Conservation (phyloP, 1,140 invertebrate genomes). For the Drosophila sturtevanti region DNA sequence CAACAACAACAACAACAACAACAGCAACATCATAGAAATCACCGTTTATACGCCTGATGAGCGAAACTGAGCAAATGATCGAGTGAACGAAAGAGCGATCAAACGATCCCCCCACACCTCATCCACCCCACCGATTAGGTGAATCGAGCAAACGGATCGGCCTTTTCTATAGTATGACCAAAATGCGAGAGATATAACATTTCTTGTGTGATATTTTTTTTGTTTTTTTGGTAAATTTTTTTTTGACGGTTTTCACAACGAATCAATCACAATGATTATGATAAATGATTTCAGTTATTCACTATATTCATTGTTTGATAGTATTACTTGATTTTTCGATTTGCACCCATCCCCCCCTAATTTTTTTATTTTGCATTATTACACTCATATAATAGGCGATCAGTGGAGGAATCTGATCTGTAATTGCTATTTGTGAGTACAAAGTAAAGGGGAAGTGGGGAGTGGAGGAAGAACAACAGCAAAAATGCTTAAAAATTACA, state of each 20-base stretch:
- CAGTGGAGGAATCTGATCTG: slow-evolving; percentile 55
- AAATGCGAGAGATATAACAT: slow-evolving; percentile 43
- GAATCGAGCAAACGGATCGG: slow-evolving; percentile 30
- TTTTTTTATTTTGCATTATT: slow-evolving; percentile 64
- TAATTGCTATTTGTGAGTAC: slow-evolving; percentile 52
- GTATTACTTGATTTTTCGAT: slow-evolving; percentile 33
- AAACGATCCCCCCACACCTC: too few species aligned
- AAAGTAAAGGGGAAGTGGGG: too few species aligned
- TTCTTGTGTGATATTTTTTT: slow-evolving; percentile 36
- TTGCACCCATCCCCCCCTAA: slow-evolving; percentile 14
- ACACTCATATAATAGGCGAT: slow-evolving; percentile 67
- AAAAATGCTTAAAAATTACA: slow-evolving; percentile 65
- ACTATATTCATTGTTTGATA: slow-evolving; percentile 59
- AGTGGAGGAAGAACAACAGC: neutral
- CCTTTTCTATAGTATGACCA: slow-evolving; percentile 52
- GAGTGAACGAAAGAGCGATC: neutral
- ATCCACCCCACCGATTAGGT: too few species aligned
- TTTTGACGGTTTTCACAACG: slow-evolving; percentile 62
- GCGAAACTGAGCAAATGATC: slow-evolving; percentile 45
- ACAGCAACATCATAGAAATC: slow-evolving; percentile 59
- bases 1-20: neutral
- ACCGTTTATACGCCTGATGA: slow-evolving; percentile 77
- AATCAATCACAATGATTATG: slow-evolving; percentile 82
- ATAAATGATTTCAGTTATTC: slow-evolving; percentile 79
- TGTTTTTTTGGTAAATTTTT: slow-evolving; percentile 54